Evolutionary conservation across 2,797 vertebrate species (phyloP), one percentile per base, ranked within the genome.

Genomic region (Buphagus erythrorhynchus): DNA sequence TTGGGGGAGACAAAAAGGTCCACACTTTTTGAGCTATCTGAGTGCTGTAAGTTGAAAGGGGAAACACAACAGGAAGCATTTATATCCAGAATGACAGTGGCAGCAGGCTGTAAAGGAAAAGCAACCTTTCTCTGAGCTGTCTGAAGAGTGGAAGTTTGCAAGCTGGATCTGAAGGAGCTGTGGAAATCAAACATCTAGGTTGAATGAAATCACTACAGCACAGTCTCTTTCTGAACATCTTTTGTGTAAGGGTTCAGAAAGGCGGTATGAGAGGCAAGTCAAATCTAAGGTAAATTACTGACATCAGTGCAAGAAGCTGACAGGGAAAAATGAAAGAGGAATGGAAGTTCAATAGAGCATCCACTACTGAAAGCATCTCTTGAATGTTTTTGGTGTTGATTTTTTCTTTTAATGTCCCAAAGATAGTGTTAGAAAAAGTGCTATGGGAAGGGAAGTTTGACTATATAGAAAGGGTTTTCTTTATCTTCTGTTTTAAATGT

Each of bases 271-370:
- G 52, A 85, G 92, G 58, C 48, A 69, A 92, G 66, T 49, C 13
- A 82, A 87, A 77, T 86, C 38, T 78, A 59, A 88, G 40, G 73
- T 77, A 86, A 95, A 86, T 94, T 88, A 88, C 69, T 92, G 74
- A 88, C 33, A 73, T 63, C 88, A 82, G 54, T 90, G 69, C 67
- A 78, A 93, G 90, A 76, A 78, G n/a, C 51, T 88, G 88, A 79
- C 79, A 93, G 58, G 29, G 49, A 67, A 86, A 90, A 92, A 86
- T 62, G 48, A 93, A 92, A 90, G 58, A 78, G 33, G 33, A 96
- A 66, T 26, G 20, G 29, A 91, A 86, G 63, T 84, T 95, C 88
- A 92, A 67, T 38, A 88, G 52, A 90, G 33, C 28, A 91, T 16
- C 48, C 45, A n/a, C 75, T 90, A 40, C 78, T 77, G 43, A 92